phyloP scores from a whole-genome alignment of 2,888 invertebrate genomes.

The Eudasyphora cyanicolor region DNA sequence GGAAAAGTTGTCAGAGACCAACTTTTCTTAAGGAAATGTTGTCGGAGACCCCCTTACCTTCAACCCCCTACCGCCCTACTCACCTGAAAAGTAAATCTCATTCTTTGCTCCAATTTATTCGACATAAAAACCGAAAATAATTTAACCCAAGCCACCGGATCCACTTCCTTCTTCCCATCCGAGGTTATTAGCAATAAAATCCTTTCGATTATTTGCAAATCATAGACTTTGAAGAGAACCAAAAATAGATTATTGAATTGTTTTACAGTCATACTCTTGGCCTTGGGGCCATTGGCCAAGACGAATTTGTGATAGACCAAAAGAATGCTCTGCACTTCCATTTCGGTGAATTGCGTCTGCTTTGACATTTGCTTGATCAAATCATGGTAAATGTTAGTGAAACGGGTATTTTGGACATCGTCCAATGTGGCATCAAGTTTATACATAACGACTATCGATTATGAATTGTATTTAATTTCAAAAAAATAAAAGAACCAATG shows the following conservation, averaged over 20 bases:
- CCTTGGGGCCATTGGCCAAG: conserved; percentile 78
- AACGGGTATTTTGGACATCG: conserved; percentile 85
- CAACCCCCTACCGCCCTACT: too few relatives aligned
- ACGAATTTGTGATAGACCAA: conserved; percentile 81
- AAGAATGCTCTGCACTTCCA: conserved; percentile 82
- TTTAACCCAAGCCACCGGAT: conserved; percentile 84
- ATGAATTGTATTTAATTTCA: too few relatives aligned
- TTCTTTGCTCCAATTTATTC: conserved; percentile 85
- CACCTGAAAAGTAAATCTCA: conserved; percentile 85
- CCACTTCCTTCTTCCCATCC: conserved; percentile 78
- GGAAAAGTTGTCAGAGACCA: too few relatives aligned
- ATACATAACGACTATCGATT: conserved; percentile 68
- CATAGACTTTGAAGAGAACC: conserved; percentile 86
- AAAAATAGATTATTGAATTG: conserved; percentile 85
- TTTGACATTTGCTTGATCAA: conserved; percentile 82
- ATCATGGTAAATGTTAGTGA: conserved; percentile 83
- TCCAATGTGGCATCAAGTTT: conserved; percentile 83
- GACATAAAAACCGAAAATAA: conserved; percentile 86
- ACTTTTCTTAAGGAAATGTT: too few relatives aligned
- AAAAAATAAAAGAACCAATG: too few relatives aligned
- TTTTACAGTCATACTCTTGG: conserved; percentile 79
- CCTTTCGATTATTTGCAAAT: conserved; percentile 84
- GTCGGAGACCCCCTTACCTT: too few relatives aligned
- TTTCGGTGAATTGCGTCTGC: conserved; percentile 82
- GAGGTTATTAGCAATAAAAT: conserved; percentile 83